phyloP scores from a whole-genome alignment of 2,888 invertebrate genomes.

The Drosophila barbarae region DNA sequence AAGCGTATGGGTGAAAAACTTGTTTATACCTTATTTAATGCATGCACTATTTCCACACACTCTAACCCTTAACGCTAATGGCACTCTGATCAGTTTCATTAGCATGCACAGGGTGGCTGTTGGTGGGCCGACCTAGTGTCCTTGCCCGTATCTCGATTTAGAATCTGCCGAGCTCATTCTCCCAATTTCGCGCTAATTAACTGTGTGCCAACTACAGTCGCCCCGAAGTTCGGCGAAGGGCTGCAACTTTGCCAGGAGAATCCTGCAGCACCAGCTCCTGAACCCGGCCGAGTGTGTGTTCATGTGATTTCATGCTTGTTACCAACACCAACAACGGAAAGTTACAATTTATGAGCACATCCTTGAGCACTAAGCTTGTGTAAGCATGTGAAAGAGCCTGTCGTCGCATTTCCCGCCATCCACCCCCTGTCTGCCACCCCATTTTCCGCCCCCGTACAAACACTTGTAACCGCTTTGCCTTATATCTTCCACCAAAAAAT shows the following conservation, averaged over 20 bases:
- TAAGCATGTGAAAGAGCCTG: conserved; percentile 46
- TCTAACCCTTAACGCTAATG: conserved; percentile 61
- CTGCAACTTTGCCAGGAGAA: conserved; percentile 63
- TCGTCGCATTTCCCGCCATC: conserved; percentile 12
- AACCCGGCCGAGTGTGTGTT: conserved; percentile 24
- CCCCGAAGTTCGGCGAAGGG: conserved; percentile 32
- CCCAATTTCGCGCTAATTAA: conserved; percentile 70
- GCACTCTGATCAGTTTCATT: conserved; percentile 66
- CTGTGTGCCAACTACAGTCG: conserved; percentile 65
- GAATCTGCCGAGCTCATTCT: conserved; percentile 30
- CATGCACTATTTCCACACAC: conserved; percentile 49
- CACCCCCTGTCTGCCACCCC: not conserved
- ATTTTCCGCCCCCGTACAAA: conserved; percentile 41
- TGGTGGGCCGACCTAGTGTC: conserved; percentile 10
- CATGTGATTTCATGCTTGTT: conserved; percentile 71
- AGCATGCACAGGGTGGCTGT: conserved; percentile 52
- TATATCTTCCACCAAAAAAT: conserved; percentile 45
- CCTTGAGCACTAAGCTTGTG: conserved; percentile 59
- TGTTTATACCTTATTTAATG: conserved; percentile 60
- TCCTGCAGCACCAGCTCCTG: conserved; percentile 6
- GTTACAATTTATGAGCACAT: conserved; percentile 70
- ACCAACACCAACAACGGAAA: conserved; percentile 50
- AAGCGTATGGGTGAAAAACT: conserved; percentile 56
- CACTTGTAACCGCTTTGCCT: conserved; percentile 68
- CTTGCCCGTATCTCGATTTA: conserved; percentile 7